Conservation (phyloP, 1,140 invertebrate genomes). For the Drosophila miranda region DNA sequence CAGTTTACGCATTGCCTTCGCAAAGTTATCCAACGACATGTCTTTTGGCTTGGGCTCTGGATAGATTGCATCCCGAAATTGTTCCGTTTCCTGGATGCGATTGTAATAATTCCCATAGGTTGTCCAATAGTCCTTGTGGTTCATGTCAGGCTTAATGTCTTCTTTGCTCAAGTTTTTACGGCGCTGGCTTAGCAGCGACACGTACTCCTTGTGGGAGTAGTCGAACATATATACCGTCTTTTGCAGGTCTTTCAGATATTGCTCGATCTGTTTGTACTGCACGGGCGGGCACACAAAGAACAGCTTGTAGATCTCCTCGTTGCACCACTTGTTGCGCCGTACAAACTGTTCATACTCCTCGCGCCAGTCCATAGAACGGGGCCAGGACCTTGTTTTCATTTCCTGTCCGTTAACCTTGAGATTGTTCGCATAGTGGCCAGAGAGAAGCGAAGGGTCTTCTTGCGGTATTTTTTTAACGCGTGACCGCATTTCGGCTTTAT, state of each 20-base stretch:
- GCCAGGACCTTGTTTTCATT: conserved; percentile 51
- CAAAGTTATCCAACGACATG: conserved; percentile 30
- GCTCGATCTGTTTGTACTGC: conserved; percentile 22
- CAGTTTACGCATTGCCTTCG: conserved; percentile 44
- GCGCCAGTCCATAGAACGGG: conserved; percentile 59
- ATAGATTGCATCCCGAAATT: conserved; percentile 4
- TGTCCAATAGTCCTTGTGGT: conserved; percentile 38
- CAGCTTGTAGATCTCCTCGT: conserved; percentile 57
- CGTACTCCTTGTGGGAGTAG: conserved; percentile 47
- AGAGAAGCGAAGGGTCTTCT: conserved; percentile 46
- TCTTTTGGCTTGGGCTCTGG: conserved; percentile 14
- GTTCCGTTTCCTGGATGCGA: conserved; percentile 39
- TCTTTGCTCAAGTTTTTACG: background rate
- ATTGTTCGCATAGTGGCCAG: conserved; percentile 55
- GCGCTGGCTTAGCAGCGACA: conserved; percentile 27
- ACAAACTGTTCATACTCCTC: conserved; percentile 63
- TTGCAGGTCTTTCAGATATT: conserved; percentile 37
- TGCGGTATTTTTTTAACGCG: conserved; percentile 18
- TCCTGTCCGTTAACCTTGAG: conserved; percentile 35
- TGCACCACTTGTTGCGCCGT: conserved; percentile 57
- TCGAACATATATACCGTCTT: conserved; percentile 47
- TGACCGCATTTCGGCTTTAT: background rate
- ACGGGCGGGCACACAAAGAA: conserved; percentile 56
- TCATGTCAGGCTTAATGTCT: background rate
- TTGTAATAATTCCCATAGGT: conserved; percentile 65